These are phyloP conservation scores for Xerus inauris DNA, from an alignment of 2,113 vertebrate genomes.

Conservation along the genomic window DNA sequence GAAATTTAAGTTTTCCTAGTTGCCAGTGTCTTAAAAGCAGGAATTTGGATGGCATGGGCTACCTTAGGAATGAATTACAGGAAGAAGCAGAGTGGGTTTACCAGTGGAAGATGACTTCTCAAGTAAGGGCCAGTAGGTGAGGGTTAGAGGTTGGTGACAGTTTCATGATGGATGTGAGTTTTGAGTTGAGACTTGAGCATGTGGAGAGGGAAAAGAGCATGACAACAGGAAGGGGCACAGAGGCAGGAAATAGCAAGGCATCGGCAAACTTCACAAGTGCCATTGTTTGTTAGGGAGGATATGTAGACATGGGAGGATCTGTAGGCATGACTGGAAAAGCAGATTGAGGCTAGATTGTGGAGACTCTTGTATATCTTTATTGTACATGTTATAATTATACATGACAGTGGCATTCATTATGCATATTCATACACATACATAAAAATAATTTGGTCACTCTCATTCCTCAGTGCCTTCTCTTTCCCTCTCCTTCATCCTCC, in stretches of 20 bases:
- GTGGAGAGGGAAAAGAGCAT: neutral
- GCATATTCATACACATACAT: no score
- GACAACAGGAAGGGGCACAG: neutral
- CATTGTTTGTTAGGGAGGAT: neutral
- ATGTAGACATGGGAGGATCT: neutral
- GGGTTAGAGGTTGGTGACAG: neutral
- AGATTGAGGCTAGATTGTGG: neutral
- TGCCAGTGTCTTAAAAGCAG: neutral
- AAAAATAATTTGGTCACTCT: no score
- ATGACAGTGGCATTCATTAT: no score
- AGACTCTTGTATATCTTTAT: neutral
- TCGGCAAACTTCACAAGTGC: fast-evolving
- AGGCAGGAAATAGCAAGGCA: neutral
- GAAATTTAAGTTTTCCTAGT: neutral
- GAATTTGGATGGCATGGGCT: neutral
- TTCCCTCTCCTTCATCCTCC: no score
- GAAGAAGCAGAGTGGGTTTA: neutral
- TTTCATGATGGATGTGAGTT: neutral
- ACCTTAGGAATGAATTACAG: neutral
- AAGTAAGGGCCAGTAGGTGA: neutral
- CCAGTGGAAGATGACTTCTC: neutral
- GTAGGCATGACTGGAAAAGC: neutral
- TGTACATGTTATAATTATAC: no score
- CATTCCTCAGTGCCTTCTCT: no score
- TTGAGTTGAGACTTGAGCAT: neutral